Evolutionary conservation across 2,113 vertebrate species (phyloP).

Genomic region (Toxostoma redivivum): DNA sequence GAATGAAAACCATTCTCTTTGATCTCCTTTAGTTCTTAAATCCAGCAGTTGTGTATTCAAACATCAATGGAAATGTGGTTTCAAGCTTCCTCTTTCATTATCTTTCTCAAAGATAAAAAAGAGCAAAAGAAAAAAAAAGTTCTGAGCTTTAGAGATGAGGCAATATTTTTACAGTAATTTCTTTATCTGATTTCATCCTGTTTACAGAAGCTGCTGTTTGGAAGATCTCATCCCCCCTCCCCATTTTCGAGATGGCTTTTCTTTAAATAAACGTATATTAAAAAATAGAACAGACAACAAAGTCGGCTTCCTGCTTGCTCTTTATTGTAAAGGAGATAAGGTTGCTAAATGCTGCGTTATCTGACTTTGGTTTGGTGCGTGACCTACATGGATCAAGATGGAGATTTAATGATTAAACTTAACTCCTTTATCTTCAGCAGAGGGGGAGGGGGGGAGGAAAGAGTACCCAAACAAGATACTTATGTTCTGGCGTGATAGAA

Average conservation of each 20-base stretch:
- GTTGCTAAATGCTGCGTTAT: conserved; percentile 18
- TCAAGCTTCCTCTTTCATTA: conserved; percentile 91
- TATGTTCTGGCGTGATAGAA: conserved; percentile 23
- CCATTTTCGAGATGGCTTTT: conserved; percentile 30
- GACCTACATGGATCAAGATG: conserved; percentile 62
- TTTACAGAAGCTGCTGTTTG: conserved; percentile 75
- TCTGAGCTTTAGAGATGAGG: conserved; percentile 74
- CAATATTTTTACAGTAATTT: conserved; percentile 80
- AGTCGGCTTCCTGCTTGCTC: conserved; percentile 1
- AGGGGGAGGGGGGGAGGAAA: neutral
- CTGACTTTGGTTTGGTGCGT: conserved; percentile 31
- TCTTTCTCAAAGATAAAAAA: conserved; percentile 90
- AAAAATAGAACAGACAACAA: conserved; percentile 13
- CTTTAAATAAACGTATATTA: conserved; percentile 55
- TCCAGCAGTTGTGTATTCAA: conserved; percentile 89
- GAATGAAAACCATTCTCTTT: conserved; percentile 85
- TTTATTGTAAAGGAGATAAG: neutral
- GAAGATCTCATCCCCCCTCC: neutral
- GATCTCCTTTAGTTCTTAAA: conserved; percentile 90
- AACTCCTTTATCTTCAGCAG: conserved; percentile 59
- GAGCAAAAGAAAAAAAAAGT: conserved; percentile 68
- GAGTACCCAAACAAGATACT: conserved; percentile 49
- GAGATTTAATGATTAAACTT: conserved; percentile 63
- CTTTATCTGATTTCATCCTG: conserved; percentile 79
- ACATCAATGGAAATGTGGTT: conserved; percentile 89